Conservation (phyloP, 2,888 invertebrate species). For the Physocephala rufipes region DNA sequence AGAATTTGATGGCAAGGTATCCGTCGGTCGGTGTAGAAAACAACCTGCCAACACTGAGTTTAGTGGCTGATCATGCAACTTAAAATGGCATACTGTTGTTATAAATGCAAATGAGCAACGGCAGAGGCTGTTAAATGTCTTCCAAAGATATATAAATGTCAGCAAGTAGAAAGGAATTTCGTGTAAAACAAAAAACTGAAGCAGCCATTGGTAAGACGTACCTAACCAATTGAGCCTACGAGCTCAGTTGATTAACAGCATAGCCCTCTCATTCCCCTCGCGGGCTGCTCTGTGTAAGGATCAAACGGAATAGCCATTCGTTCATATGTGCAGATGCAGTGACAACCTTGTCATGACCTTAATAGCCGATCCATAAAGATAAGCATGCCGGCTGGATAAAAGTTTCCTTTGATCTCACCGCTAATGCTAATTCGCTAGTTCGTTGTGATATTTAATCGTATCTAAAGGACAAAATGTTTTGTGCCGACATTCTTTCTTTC, state of each 20-base stretch:
- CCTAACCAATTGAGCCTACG: background rate
- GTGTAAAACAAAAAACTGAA: conserved; percentile 56
- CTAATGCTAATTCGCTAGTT: no score
- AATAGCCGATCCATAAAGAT: no score
- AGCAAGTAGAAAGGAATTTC: conserved; percentile 56
- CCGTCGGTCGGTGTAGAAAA: background rate
- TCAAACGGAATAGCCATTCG: background rate
- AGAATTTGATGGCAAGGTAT: background rate
- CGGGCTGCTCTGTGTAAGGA: background rate
- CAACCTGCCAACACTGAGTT: background rate
- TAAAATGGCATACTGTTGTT: conserved; percentile 45
- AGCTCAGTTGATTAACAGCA: background rate
- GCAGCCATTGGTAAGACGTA: conserved; percentile 51
- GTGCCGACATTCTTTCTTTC: no score
- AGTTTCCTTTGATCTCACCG: no score
- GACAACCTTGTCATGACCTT: background rate
- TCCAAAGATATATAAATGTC: conserved; percentile 48
- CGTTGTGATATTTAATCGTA: no score
- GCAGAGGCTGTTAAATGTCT: conserved; percentile 44
- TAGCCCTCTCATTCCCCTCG: background rate
- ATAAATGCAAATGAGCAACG: conserved; percentile 51
- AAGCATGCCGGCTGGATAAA: no score
- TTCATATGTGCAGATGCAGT: background rate
- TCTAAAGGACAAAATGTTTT: no score
- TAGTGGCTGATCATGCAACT: background rate